Evolutionary conservation across 2,888 invertebrate species (phyloP).

Genomic region (Megalurothrips usitatus): DNA sequence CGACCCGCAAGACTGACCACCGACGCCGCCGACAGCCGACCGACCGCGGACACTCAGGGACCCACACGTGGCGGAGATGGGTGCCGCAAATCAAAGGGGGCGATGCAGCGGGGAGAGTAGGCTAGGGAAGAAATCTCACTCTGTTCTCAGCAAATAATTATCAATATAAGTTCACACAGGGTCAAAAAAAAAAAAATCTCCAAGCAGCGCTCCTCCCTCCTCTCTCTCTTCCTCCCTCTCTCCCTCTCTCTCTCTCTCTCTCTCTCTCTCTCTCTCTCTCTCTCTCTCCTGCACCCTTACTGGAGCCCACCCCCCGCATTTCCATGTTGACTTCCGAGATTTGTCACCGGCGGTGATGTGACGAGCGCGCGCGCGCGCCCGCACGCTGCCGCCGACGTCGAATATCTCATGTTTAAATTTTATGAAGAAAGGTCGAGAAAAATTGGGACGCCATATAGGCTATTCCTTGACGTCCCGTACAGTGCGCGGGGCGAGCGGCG

Average conservation of each 20-base stretch:
- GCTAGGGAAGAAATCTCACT: too few relatives aligned
- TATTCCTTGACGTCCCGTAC: neutral
- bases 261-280: neutral
- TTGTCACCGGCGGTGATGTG: neutral
- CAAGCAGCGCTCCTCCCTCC: neutral
- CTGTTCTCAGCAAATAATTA: too few relatives aligned
- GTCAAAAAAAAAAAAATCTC: neutral
- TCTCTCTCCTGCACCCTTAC: neutral
- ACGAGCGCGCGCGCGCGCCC: neutral
- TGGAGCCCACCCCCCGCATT: neutral
- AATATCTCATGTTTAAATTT: constrained; percentile 27
- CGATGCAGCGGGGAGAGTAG: too few relatives aligned
- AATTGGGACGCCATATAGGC: constrained; percentile 11
- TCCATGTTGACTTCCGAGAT: neutral
- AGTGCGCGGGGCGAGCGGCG: neutral
- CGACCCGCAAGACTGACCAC: neutral
- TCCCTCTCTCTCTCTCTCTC: neutral
- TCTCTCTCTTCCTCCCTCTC: neutral
- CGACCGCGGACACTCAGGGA: too few relatives aligned
- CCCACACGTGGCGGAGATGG: too few relatives aligned
- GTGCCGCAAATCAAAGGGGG: too few relatives aligned
- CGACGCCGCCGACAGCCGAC: neutral
- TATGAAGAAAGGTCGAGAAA: constrained; percentile 23
- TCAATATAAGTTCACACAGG: too few relatives aligned
- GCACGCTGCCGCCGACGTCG: neutral